Evolutionary conservation across 2,113 vertebrate species (phyloP), one percentile per base, ranked within the genome.

Genomic region (Podarcis raffonei): DNA sequence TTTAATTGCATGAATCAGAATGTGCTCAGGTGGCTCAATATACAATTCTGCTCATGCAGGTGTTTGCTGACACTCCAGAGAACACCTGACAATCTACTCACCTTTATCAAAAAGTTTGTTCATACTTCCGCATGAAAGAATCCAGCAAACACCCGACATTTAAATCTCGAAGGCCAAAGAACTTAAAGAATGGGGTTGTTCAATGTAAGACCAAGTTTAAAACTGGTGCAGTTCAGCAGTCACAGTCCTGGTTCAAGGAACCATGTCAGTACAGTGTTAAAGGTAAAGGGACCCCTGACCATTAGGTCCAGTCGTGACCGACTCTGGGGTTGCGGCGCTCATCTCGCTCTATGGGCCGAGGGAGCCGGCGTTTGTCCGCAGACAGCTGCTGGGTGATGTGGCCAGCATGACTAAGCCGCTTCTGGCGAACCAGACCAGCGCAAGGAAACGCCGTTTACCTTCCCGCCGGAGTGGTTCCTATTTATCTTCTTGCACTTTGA

Each of bases 1-100:
- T 96, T 97, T 98, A 97, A 97, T 93, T 97, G 97, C 97, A 96
- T 91, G 93, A 97, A 97, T 96, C 96, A 92, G 95, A 97, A 97
- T 96, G 97, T 97, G 96, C 94, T 97, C 97, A 97, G 97, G 97
- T 97, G 97, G 74, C 96, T 96, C 95, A 93, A 94, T 93, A 97
- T 94, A 96, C 96, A 95, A 94, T 93, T 86, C 88, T 90, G 93
- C 93, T 86, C 93, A 94, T 93, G 96, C 96, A 97, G 97, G 96
- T 97, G 97, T 96, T 96, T 97, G 80, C 92, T 82, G 89, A 93
- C 93, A 94, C 94, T 95, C 94, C 84, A 91, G 94, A 91, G 90
- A 94, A 94, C 94, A 96, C 95, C 94, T 95, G 94, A 97, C 94
- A 96, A 95, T 81, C 89, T 95, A 94, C 96, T 96, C 96, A 95